A percentile compares a stretch with the other conserved stretches of the same genome.
Conservation (phyloP, 2,113 vertebrate species). For the Petrocephalus zakoni region DNA sequence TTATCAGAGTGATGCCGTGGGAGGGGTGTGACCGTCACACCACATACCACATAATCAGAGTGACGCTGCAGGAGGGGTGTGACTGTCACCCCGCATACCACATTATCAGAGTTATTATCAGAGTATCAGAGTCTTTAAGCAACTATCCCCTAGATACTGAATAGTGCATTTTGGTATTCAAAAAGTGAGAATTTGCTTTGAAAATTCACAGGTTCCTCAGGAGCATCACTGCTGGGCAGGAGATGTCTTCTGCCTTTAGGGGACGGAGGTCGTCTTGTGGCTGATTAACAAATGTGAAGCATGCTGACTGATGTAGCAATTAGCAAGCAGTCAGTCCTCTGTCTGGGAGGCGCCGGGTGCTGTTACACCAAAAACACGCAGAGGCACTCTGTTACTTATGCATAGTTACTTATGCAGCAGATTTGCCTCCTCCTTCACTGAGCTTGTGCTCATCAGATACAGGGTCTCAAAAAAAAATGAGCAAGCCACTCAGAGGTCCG, state of each 20-base stretch:
- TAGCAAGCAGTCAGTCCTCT: not conserved
- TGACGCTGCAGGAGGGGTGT: not conserved
- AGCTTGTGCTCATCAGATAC: not conserved
- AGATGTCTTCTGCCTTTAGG: not conserved
- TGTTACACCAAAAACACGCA: not conserved
- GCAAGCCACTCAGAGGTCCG: not conserved
- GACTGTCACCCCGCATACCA: too few species aligned
- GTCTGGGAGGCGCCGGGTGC: not conserved
- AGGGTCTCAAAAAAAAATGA: not conserved
- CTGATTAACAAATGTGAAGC: not conserved
- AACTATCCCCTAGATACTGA: not conserved
- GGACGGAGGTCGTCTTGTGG: not conserved
- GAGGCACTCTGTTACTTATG: not conserved
- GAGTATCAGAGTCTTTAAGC: not conserved
- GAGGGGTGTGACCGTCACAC: too few species aligned
- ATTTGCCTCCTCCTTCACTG: not conserved
- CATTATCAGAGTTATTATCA: too few species aligned
- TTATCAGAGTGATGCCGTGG: too few species aligned
- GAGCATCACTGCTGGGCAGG: not conserved
- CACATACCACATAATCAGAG: not conserved
- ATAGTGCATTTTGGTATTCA: not conserved
- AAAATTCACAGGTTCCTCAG: not conserved
- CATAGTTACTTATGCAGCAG: not conserved
- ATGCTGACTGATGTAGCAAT: not conserved
- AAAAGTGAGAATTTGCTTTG: not conserved